Base-by-base conservation (phyloP, 1,140 invertebrate species). In the Odontomachus brunneus region DNA sequence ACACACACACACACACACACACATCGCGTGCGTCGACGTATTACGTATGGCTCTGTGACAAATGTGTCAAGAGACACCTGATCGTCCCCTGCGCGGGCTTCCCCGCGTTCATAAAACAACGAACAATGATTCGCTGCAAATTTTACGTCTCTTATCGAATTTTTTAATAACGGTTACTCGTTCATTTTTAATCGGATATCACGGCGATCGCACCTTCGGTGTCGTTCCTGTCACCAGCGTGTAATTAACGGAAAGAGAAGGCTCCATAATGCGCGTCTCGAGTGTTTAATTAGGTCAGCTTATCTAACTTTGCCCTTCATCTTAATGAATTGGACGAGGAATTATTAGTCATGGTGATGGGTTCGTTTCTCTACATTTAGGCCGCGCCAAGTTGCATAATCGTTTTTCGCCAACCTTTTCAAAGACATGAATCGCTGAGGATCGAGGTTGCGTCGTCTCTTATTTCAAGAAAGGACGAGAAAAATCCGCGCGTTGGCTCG, bases 381-480 rank as follows among this genome's bases (percentile, higher is more conserved):
- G 29, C 19, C 55, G 51, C 22, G 29, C 33, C 12, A 48, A 59
- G 49, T 80, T 80, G 65, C 75, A 48, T 57, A 80, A 80, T 80
- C 49, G 44, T 48, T 80, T 80, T 71, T 80, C 49, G 65, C 38
- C 75, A 65, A 29, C 48, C 7, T 44, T 7, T 48, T 22, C 12
- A 75, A 19, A 76, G 51, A 5, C 51, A 71, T 14, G n/a, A 71
- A 24, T 69, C 29, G 63, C n/a, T 24, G 1, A 59, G 65, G 33
- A 80, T 69, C 75, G 69, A 80, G 75, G 65, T 29, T 63, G 26
- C 15, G 19, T 57, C 5, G 33, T 59, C 57, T 71, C 22, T 80
- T 33, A 57, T 44, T 62, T 57, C 14, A 38, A 7, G 1, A 12
- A 33, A 19, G 14, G 14, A 80, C 57, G 44, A 55, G 55, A 69